Percentiles rank a stretch among this genome's conserved stretches.
These are phyloP conservation scores for Apis dorsata DNA, from an alignment of 1,140 invertebrate species.

Conservation along the genomic window DNA sequence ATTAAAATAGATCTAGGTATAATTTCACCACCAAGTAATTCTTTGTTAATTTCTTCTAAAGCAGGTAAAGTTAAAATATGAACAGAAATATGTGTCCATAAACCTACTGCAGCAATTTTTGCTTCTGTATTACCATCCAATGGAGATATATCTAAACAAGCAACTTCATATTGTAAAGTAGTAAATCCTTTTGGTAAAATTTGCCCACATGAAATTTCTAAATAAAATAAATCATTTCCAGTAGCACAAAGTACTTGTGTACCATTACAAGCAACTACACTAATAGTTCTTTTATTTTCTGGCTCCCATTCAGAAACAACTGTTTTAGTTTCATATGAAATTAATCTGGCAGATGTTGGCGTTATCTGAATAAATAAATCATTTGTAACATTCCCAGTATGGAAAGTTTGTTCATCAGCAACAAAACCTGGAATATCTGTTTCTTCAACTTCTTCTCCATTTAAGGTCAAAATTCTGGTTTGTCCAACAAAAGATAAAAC, in stretches of 20 bases:
- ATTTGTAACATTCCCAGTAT: constrained; percentile 92
- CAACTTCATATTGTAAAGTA: constrained; percentile 94
- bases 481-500: constrained; percentile 97
- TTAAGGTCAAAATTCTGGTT: constrained; percentile 92
- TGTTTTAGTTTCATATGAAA: constrained; percentile 84
- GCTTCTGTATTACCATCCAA: constrained; percentile 84
- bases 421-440: constrained; percentile 95
- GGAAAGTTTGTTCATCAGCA: constrained; percentile 95
- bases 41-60: constrained; percentile 89
- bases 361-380: constrained; percentile 93
- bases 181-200: constrained; percentile 84
- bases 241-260: constrained; percentile 93
- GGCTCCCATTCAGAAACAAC: constrained; percentile 90
- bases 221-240: constrained; percentile 93
- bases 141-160: constrained; percentile 96
- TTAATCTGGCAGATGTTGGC: constrained; percentile 84
- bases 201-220: constrained; percentile 87
- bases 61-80: constrained; percentile 89
- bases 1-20: constrained; percentile 97
- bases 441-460: constrained; percentile 98
- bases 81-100: constrained; percentile 99
- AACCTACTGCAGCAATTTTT: constrained; percentile 92
- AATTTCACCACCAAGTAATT: constrained; percentile 95
- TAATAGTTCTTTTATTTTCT: constrained; percentile 87
- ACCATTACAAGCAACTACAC: constrained; percentile 92